Base-by-base conservation (phyloP, 2,888 invertebrate species). In the Geotrupes spiniger region DNA sequence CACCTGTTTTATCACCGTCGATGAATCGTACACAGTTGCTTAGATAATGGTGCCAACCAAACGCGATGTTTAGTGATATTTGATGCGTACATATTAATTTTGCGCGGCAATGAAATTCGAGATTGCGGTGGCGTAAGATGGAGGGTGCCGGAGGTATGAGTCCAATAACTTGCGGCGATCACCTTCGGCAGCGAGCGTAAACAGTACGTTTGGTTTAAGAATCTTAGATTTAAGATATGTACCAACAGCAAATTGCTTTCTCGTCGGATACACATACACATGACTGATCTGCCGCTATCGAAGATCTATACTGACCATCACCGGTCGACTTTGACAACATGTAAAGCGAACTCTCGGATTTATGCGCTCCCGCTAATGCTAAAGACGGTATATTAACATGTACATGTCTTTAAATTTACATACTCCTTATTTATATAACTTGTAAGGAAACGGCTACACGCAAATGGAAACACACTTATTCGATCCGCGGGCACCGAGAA, bases 231-330 rank as follows among this genome's bases (percentile, higher is more conserved):
- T 51, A 51, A 64, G 64, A 64, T 64, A 62, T 55, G 61, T 62
- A 63, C 63, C 61, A 50, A 55, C 60, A 63, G 63, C 63, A 64
- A 64, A 64, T 64, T 64, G 64, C 61, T 61, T 61, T 60, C 61
- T 59, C 57, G 62, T 64, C 53, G 57, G 52, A 49, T 60, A 55
- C 57, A 55, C 58, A 59, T 53, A 55, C 52, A 53, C 58, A 63
- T 63, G 61, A 63, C 49, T 61, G 63, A 63, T 61, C 50, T 53
- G 58, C 57, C 57, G 54, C 57, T 58, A 60, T 60, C 61, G 55
- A 29, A 47, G 48, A 58, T 60, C 59, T 58, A 36, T 15, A 33
- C 46, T 51, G 53, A 53, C 51, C 51, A 54, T 51, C 54, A 44
- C 42, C 51, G 51, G 42, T 46, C 51, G 46, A 40, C 52, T 38